phyloP scores from a whole-genome alignment of 2,797 vertebrate species.

The Aphelocoma californica region DNA sequence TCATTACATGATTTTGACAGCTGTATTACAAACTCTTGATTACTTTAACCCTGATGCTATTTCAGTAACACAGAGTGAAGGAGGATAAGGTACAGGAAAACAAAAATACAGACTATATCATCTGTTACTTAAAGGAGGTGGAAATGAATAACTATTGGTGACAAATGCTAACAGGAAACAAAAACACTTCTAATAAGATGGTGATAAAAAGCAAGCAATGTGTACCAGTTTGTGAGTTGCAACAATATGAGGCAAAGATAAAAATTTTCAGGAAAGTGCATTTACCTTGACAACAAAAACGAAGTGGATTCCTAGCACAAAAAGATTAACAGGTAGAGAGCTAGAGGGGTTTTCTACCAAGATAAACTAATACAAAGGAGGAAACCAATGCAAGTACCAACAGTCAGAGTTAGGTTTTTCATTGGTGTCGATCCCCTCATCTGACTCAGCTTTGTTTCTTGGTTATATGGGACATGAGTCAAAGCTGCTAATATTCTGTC shows the following conservation, averaged over 20 bases:
- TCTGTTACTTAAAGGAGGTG: neutral
- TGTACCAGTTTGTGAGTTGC: neutral
- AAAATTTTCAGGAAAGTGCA: neutral
- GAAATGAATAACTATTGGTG: neutral
- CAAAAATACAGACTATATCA: neutral
- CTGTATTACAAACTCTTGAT: neutral
- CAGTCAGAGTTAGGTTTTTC: neutral
- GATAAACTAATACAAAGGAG: neutral
- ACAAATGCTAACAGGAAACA: neutral
- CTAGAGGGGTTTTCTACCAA: neutral
- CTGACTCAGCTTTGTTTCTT: neutral
- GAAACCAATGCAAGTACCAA: neutral
- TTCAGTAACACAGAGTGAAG: neutral
- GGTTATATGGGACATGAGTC: neutral
- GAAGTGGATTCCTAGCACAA: neutral
- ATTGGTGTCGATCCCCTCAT: neutral
- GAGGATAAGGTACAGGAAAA: neutral
- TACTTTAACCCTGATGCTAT: neutral
- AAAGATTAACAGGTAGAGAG: neutral
- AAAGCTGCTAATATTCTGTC: neutral
- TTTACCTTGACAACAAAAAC: neutral
- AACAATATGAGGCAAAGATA: neutral
- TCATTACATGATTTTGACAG: neutral
- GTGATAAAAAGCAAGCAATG: neutral
- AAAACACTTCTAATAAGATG: neutral